Conservation (phyloP, 1,140 invertebrate species). For the Lerema accius region DNA sequence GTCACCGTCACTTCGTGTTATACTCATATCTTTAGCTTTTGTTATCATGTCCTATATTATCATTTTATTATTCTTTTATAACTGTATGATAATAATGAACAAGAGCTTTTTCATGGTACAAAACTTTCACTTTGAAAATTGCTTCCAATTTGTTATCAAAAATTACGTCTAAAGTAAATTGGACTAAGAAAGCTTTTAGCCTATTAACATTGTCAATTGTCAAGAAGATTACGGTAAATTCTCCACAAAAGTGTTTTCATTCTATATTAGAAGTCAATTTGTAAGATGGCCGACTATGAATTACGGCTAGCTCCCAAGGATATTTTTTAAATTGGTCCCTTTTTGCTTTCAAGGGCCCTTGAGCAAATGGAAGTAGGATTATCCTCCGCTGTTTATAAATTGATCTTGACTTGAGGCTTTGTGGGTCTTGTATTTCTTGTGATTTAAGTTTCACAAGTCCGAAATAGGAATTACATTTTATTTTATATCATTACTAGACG, state of each 20-base stretch:
- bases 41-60: too few relatives aligned
- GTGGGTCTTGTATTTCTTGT: constrained; percentile 1
- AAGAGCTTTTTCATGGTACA: too few relatives aligned
- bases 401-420: constrained; percentile 19
- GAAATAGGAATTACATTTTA: background rate
- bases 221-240: background rate
- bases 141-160: too few relatives aligned
- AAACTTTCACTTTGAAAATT: too few relatives aligned
- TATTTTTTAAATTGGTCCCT: constrained; percentile 3
- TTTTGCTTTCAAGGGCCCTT: constrained; percentile 7
- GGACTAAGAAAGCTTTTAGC: background rate
- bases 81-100: too few relatives aligned
- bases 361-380: constrained; percentile 22
- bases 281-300: constrained; percentile 17
- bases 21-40: too few relatives aligned
- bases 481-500: too few relatives aligned
- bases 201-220: constrained; percentile 10
- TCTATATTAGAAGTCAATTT: constrained; percentile 21
- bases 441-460: background rate
- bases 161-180: background rate
- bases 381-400: constrained; percentile 23
- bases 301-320: constrained; percentile 4
- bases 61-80: too few relatives aligned
- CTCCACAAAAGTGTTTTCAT: constrained; percentile 1
- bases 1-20: too few relatives aligned